Conservation (phyloP, 2,888 invertebrate genomes). For the Andrena dorsata region DNA sequence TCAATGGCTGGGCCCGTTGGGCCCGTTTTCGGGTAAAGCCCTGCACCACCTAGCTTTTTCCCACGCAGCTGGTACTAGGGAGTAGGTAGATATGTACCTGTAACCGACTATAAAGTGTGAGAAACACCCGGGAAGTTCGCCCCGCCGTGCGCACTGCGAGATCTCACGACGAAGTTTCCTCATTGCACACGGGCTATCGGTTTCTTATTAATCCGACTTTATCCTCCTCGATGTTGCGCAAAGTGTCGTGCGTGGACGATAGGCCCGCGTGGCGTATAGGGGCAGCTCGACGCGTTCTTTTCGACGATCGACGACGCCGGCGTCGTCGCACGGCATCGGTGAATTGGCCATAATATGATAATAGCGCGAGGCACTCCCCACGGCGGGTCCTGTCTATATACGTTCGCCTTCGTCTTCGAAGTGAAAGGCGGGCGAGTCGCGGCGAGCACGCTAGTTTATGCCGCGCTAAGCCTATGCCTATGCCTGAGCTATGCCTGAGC, state of each 20-base stretch:
- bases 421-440: conserved; percentile 83
- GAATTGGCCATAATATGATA: conserved; percentile 81
- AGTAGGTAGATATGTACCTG: not conserved
- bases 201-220: conserved; percentile 1
- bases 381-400: conserved; percentile 77
- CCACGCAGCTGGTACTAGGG: conserved; percentile 21
- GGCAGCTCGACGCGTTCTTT: conserved; percentile 25
- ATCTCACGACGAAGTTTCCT: not conserved
- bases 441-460: conserved; percentile 68
- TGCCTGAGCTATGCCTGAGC: conserved; percentile 65
- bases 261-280: conserved; percentile 18
- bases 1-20: not conserved
- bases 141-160: not conserved
- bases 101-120: conserved; percentile 20
- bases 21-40: not conserved
- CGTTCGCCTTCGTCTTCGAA: conserved; percentile 76
- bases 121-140: conserved; percentile 23
- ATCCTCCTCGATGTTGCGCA: not conserved
- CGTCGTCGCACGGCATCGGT: conserved; percentile 61
- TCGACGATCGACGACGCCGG: conserved; percentile 43
- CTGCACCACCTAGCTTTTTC: conserved; percentile 12
- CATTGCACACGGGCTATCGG: not conserved
- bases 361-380: conserved; percentile 81
- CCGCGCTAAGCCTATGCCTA: conserved; percentile 67
- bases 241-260: not conserved